Evolutionary conservation across 1,140 invertebrate species (phyloP).

Genomic region (Cotesia vestalis): DNA sequence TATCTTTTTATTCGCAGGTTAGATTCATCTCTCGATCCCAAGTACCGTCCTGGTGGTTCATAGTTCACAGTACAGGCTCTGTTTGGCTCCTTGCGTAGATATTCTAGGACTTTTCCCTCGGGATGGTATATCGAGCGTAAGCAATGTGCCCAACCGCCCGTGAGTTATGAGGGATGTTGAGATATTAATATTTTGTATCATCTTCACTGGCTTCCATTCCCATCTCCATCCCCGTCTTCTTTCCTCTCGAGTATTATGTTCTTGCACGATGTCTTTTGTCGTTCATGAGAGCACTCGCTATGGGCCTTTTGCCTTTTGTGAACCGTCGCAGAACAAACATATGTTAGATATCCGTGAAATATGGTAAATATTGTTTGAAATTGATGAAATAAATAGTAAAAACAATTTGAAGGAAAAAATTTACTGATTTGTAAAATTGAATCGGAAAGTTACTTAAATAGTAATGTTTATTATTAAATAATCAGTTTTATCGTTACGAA

Average conservation of each 20-base stretch:
- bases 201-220: conserved; percentile 53
- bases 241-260: conserved; percentile 19
- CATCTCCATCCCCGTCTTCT: conserved; percentile 43
- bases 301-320: no score
- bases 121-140: conserved; percentile 61
- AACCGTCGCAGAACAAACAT: no score
- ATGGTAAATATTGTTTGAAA: no score
- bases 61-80: background rate
- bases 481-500: no score
- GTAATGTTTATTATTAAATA: no score
- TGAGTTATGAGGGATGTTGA: conserved; percentile 65
- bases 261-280: conserved; percentile 58
- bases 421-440: no score
- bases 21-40: no score
- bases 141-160: conserved; percentile 63
- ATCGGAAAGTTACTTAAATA: no score
- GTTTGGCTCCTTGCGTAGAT: conserved; percentile 44
- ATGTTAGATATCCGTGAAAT: no score
- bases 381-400: no score
- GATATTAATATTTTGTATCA: conserved; percentile 69
- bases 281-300: conserved; percentile 37
- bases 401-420: no score
- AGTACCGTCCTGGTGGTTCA: no score
- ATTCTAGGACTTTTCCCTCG: conserved; percentile 58
- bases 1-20: conserved; percentile 13